Evolutionary conservation across 1,140 invertebrate species (phyloP).

Genomic region (Tetramorium alpestre): DNA sequence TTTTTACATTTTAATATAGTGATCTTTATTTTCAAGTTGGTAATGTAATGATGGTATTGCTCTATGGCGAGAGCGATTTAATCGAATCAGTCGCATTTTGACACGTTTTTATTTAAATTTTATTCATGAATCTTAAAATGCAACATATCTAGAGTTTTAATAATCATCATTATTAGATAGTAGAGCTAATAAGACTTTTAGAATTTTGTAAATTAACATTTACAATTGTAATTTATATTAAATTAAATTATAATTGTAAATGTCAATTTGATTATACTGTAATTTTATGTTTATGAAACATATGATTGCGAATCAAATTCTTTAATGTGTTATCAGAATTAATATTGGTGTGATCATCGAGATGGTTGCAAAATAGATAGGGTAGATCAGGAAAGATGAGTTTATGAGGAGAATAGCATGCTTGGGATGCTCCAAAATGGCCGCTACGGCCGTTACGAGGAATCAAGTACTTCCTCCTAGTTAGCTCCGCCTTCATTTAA

Average conservation of each 20-base stretch:
- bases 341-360: neutral
- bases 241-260: neutral
- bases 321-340: neutral
- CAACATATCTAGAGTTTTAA: neutral
- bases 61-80: neutral
- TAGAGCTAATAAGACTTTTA: neutral
- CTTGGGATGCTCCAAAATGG: conserved; percentile 79
- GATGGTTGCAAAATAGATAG: neutral
- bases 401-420: conserved; percentile 71
- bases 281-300: neutral
- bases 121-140: neutral
- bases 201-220: neutral
- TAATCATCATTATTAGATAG: neutral
- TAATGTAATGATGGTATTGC: neutral
- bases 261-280: neutral
- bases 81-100: neutral
- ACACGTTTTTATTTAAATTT: neutral
- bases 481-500: conserved; percentile 78
- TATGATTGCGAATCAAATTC: neutral
- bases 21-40: neutral
- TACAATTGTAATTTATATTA: neutral
- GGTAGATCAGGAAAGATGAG: conserved; percentile 31
- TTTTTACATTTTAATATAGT: neutral
- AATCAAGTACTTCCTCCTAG: conserved; percentile 69
- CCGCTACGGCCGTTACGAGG: conserved; percentile 70